A percentile compares a stretch with the other conserved stretches of the same genome.
phyloP scores from a whole-genome alignment of 2,797 vertebrate genomes.

The Galagoides demidoff region DNA sequence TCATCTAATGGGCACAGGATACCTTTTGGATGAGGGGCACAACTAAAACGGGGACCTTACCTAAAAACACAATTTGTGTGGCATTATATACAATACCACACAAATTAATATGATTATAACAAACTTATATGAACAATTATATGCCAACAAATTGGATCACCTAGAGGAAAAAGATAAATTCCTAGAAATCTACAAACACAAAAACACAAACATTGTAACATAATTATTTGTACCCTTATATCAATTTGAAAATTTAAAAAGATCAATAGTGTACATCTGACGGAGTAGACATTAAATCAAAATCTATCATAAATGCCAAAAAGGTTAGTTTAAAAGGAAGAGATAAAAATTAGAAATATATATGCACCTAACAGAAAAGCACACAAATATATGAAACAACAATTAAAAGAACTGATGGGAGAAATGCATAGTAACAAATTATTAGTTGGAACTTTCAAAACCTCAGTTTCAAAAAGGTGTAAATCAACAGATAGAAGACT shows the following conservation, averaged over 20 bases:
- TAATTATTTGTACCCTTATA: no score
- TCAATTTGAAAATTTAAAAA: no score
- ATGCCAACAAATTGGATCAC: no score
- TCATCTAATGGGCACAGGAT: no score
- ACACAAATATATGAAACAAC: constrained; percentile 21
- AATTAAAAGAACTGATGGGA: not conserved
- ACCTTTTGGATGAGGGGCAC: no score
- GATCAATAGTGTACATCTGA: not conserved
- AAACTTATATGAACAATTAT: not conserved
- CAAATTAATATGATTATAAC: not conserved
- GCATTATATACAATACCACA: not conserved
- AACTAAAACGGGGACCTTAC: no score
- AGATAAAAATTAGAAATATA: not conserved
- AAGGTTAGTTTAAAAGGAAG: not conserved
- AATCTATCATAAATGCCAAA: not conserved
- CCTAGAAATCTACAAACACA: not conserved
- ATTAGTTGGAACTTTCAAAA: not conserved
- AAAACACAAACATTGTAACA: no score
- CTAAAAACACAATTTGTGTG: no score
- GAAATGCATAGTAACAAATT: not conserved
- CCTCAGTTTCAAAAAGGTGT: not conserved
- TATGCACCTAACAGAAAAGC: not conserved
- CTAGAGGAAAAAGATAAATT: not conserved
- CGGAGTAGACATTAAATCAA: not conserved
- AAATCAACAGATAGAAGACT: not conserved